These are phyloP conservation scores for Penaeus indicus DNA, from an alignment of 1,140 invertebrate species.

Conservation along the genomic window DNA sequence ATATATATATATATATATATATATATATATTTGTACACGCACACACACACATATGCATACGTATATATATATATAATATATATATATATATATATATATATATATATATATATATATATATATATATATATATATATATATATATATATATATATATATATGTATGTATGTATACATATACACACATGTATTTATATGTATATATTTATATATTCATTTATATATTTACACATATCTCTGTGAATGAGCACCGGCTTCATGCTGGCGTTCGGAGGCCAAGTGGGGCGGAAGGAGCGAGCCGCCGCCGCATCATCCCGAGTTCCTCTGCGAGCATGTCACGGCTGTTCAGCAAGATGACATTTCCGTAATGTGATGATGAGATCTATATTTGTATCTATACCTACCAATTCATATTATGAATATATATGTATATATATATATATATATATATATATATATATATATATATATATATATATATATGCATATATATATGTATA, in stretches of 20 bases:
- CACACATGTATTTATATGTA: background rate
- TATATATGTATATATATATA: constrained; percentile 24
- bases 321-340: background rate
- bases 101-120: constrained; percentile 10
- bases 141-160: background rate
- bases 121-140: background rate
- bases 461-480: constrained; percentile 45
- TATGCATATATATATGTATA: constrained; percentile 33
- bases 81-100: background rate
- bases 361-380: background rate
- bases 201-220: constrained; percentile 7
- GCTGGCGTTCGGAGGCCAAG: background rate
- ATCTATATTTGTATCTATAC: background rate
- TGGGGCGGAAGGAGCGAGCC: too few relatives aligned
- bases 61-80: background rate
- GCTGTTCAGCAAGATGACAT: background rate
- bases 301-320: too few relatives aligned
- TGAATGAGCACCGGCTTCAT: background rate
- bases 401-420: background rate
- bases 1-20: too few relatives aligned
- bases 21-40: too few relatives aligned
- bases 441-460: constrained; percentile 40
- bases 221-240: background rate
- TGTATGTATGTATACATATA: background rate
- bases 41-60: background rate